Base-by-base conservation (phyloP, 2,888 invertebrate species). In the Torymus texanus region DNA sequence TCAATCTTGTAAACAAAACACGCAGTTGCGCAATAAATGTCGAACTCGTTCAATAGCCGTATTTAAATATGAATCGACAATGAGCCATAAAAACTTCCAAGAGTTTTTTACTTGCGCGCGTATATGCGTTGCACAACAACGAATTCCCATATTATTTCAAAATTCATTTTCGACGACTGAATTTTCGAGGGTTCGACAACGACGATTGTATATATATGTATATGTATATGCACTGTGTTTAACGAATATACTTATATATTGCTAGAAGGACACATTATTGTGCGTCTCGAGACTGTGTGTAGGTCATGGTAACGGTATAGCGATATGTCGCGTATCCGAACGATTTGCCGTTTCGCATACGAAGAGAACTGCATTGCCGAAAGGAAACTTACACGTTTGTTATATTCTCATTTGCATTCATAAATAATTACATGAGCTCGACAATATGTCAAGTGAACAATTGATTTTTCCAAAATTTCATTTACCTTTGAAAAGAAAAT, bases 231-330 rank as follows among this genome's bases (percentile, higher is more conserved):
- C 14, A 53, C 2, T 3, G 13, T 13, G 11, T 14, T 68, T 41
- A 8, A 61, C 51, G 51, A 2, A 53, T 58, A 59, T 59, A 21
- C n/a, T 11, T 21, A 50, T 55, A 50, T 41, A 50, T 59, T 59
- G 41, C 61, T 58, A 51, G 68, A 67, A 66, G 53, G 41, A 41
- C 41, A 41, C 72, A 58, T 41, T 61, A 65, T 59, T 29, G 21
- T 21, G 66, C 59, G 66, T 71, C 14, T 41, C 8, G 41, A 8
- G 41, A 41, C 53, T 41, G 74, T 71, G 74, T 71, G 58, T 75
- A 50, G 79, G 79, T 80, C 79, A 80, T 16, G 62, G 67, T 76
- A 76, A 80, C 79, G 79, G 79, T 73, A 63, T 62, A n/a, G 13
- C 21, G 24, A 67, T 55, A 29, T 63, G 62, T 51, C 72, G 67